Conservation (phyloP, 2,797 vertebrate genomes). For the Mormyrus proboscirostris region DNA sequence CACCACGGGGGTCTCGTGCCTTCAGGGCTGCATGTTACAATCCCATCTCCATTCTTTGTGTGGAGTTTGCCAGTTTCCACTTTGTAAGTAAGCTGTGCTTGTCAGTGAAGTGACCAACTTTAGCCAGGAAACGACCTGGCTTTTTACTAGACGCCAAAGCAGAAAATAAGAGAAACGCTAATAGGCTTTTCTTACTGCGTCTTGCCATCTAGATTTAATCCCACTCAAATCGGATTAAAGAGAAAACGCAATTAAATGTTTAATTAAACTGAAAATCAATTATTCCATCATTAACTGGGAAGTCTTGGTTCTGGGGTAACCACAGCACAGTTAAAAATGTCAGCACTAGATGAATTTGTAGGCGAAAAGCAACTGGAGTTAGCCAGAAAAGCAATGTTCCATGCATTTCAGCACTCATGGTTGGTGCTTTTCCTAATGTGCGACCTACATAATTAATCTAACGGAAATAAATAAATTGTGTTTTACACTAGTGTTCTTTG, state of each 20-base stretch:
- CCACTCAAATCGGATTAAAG: neutral
- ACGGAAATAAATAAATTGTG: neutral
- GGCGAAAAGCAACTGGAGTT: neutral
- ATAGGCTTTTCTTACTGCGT: neutral
- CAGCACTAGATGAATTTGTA: neutral
- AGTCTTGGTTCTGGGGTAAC: neutral
- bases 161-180: neutral
- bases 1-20: neutral
- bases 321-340: neutral
- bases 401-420: neutral
- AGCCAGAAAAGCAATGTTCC: neutral
- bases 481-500: neutral
- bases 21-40: neutral
- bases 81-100: neutral
- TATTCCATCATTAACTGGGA: neutral
- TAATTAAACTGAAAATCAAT: conserved; percentile 10
- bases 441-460: neutral
- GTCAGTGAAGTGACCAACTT: neutral
- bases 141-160: neutral
- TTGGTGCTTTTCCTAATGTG: neutral
- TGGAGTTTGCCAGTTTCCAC: neutral
- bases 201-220: conserved; percentile 1
- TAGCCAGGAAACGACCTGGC: neutral
- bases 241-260: neutral
- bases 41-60: neutral